Evolutionary conservation across 2,888 invertebrate species (phyloP).

Genomic region (Eupithecia dodoneata): DNA sequence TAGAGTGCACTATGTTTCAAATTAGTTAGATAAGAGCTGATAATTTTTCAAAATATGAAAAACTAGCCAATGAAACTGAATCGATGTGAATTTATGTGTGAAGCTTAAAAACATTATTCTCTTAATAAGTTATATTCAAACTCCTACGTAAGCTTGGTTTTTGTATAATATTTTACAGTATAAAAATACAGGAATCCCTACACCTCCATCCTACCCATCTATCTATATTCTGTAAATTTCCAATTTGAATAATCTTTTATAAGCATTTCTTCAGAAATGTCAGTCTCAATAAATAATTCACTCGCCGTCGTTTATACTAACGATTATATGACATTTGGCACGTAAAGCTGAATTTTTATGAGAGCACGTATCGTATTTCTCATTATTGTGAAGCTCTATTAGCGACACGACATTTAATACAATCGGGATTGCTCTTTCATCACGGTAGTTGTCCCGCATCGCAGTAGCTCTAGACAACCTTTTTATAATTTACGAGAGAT

Average conservation of each 20-base stretch:
- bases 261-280: conserved; percentile 11
- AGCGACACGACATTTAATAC: conserved; percentile 57
- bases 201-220: background rate
- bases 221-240: background rate
- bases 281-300: conserved; percentile 14
- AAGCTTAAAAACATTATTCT: background rate
- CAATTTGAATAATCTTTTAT: background rate
- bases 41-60: background rate
- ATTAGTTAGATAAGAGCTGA: background rate
- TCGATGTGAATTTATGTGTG: background rate
- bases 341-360: conserved; percentile 23
- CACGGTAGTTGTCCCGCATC: conserved; percentile 59
- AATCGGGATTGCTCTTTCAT: conserved; percentile 60
- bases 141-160: background rate
- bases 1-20: background rate
- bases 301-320: conserved; percentile 16
- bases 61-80: background rate
- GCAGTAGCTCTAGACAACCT: conserved; percentile 65
- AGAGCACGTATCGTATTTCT: conserved; percentile 30
- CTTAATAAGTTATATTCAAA: background rate
- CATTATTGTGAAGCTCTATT: conserved; percentile 35
- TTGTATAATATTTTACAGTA: background rate
- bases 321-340: conserved; percentile 19
- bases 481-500: conserved; percentile 79
- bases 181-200: background rate